phyloP scores from a whole-genome alignment of 2,888 invertebrate species.

The Pollenia labialis region DNA sequence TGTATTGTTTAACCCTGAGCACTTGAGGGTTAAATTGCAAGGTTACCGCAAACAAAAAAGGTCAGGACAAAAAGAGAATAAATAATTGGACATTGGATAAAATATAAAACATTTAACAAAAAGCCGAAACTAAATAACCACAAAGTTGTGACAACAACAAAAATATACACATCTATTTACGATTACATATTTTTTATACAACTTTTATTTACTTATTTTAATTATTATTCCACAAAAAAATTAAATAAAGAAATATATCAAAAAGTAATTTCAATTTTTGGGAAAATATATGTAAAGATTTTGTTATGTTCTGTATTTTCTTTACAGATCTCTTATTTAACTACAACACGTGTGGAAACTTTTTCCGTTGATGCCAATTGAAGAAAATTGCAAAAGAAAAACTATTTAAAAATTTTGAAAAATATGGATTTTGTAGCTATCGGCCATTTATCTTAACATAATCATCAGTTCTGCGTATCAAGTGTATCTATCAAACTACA shows the following conservation, averaged over 20 bases:
- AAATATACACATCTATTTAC: background rate
- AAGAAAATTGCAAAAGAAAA: background rate
- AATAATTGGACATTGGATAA: constrained; percentile 6
- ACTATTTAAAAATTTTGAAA: background rate
- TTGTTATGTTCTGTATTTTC: background rate
- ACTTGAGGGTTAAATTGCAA: constrained; percentile 52
- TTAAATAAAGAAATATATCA: no score
- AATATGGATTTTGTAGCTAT: background rate
- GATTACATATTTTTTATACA: background rate
- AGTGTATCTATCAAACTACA: constrained; percentile 3
- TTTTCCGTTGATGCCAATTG: background rate
- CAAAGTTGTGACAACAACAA: background rate
- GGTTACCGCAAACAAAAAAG: constrained; percentile 38
- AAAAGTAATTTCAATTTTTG: no score
- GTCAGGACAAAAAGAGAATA: constrained; percentile 29
- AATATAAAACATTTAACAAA: constrained; percentile 18
- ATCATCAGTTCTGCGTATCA: constrained; percentile 22
- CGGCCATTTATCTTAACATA: constrained; percentile 37
- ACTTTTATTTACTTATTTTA: background rate
- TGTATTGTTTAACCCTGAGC: constrained; percentile 43
- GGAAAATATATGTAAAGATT: background rate
- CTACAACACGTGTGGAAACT: background rate
- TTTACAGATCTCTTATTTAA: constrained; percentile 14
- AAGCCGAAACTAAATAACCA: constrained; percentile 10
- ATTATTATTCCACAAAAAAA: background rate